Percentiles rank a stretch among this genome's conserved stretches.
phyloP scores from a whole-genome alignment of 2,888 invertebrate genomes.

The Gibbula magus region DNA sequence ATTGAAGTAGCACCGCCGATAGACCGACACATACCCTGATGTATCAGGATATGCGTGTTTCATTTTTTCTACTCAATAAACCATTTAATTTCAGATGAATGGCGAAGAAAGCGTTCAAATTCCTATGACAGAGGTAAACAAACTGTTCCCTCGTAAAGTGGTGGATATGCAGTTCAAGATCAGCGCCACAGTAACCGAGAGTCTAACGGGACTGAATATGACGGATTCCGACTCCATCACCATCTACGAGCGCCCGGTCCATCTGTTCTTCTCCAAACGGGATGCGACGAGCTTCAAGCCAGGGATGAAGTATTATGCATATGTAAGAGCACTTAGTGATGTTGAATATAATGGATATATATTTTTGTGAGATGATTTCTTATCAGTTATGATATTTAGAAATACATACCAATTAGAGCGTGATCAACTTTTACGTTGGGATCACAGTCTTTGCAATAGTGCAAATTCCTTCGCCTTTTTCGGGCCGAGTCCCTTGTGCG shows the following conservation, averaged over 20 bases:
- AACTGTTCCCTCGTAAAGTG: constrained; percentile 27
- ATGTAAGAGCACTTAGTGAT: constrained; percentile 79
- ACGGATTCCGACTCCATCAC: constrained; percentile 85
- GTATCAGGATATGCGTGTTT: too few relatives aligned
- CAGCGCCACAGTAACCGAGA: constrained; percentile 91
- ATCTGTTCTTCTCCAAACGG: constrained; percentile 85
- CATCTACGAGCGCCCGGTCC: constrained; percentile 86
- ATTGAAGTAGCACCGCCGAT: too few relatives aligned
- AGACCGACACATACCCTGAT: too few relatives aligned
- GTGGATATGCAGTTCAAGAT: constrained; percentile 43
- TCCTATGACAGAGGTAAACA: constrained; percentile 46
- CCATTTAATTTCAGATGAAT: constrained; percentile 42
- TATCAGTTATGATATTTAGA: too few relatives aligned
- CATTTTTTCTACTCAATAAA: too few relatives aligned
- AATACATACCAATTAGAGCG: too few relatives aligned
- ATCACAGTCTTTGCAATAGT: too few relatives aligned
- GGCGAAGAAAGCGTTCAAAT: constrained; percentile 57
- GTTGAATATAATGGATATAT: too few relatives aligned
- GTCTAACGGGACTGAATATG: constrained; percentile 88
- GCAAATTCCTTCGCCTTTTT: too few relatives aligned
- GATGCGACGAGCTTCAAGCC: constrained; percentile 90
- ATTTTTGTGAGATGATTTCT: too few relatives aligned
- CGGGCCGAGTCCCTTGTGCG: too few relatives aligned
- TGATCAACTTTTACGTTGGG: too few relatives aligned
- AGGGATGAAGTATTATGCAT: constrained; percentile 87